Evolutionary conservation across 2,797 vertebrate genomes (phyloP).

Genomic region (Clarias fuscus): DNA sequence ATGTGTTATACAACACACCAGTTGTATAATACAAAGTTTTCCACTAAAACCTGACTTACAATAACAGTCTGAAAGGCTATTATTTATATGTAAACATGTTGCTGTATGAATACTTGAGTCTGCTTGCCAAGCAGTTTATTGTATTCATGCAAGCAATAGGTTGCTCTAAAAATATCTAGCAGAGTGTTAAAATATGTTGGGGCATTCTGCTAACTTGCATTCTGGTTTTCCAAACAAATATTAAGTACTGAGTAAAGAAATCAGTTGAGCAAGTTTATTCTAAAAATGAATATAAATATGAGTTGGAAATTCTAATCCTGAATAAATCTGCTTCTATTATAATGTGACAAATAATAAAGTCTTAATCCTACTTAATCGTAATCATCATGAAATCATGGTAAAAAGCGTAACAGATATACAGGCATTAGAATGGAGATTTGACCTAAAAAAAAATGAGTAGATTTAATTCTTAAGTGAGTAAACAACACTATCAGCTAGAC

Average conservation of each 20-base stretch:
- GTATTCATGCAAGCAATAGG: background rate
- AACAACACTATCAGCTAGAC: background rate
- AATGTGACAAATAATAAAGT: no score
- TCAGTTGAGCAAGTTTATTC: background rate
- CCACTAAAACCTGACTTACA: background rate
- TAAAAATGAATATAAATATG: background rate
- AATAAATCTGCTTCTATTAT: background rate
- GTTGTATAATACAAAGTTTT: background rate
- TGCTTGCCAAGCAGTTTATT: background rate
- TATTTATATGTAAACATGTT: background rate
- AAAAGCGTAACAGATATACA: background rate
- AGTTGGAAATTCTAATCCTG: background rate
- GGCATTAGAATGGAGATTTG: background rate
- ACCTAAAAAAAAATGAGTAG: conserved; percentile 2
- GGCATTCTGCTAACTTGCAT: no score
- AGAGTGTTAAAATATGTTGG: background rate
- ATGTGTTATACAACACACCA: no score
- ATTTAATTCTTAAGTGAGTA: background rate
- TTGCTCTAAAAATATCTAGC: background rate
- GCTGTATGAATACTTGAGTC: background rate
- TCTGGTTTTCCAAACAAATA: no score
- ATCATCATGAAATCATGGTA: background rate
- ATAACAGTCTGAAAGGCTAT: background rate
- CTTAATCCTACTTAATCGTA: background rate
- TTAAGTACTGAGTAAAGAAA: background rate